phyloP scores from a whole-genome alignment of 1,140 invertebrate species.

The Drosophila kohkoa region DNA sequence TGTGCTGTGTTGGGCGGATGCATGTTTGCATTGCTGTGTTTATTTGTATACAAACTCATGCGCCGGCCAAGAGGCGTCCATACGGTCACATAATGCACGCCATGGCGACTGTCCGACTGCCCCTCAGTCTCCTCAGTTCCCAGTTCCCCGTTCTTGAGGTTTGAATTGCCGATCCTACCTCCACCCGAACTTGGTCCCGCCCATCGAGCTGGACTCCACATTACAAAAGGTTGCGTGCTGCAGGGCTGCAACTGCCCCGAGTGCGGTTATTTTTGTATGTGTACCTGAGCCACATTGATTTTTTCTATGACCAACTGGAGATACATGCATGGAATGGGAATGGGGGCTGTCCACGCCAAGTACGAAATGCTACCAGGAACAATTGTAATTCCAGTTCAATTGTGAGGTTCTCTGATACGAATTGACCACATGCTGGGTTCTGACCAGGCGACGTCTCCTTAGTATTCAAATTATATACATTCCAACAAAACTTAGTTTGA shows the following conservation, averaged over 20 bases:
- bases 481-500: no score
- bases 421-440: constrained; percentile 62
- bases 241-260: constrained; percentile 42
- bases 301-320: constrained; percentile 50
- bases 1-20: not conserved
- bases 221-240: constrained; percentile 23
- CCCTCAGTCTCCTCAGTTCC: not conserved
- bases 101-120: constrained; percentile 52
- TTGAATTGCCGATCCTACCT: no score
- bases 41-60: constrained; percentile 74
- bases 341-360: no score
- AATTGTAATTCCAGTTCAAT: constrained; percentile 5
- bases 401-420: constrained; percentile 38
- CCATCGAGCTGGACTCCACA: constrained; percentile 1
- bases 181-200: not conserved
- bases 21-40: constrained; percentile 71
- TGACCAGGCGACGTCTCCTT: no score
- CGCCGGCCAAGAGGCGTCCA: constrained; percentile 51
- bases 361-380: constrained; percentile 6
- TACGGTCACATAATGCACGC: constrained; percentile 78
- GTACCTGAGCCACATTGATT: constrained; percentile 64
- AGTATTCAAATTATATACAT: no score
- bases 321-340: constrained; percentile 9
- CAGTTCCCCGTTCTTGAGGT: not conserved
- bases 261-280: constrained; percentile 42